A percentile compares a stretch with the other conserved stretches of the same genome.
Evolutionary conservation across 2,797 vertebrate species (phyloP).

Genomic region (Decapterus maruadsi): DNA sequence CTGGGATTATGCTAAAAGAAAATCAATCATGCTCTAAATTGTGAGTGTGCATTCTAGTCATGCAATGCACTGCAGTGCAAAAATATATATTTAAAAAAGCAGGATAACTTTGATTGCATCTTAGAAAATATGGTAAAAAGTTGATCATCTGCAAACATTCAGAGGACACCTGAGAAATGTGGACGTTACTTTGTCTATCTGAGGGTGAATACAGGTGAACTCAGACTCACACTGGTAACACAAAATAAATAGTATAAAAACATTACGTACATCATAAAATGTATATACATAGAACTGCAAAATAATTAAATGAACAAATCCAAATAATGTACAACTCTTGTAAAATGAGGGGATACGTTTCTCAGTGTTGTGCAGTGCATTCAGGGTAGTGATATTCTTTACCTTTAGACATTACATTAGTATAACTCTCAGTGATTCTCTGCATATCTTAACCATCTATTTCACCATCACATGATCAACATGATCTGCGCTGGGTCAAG

Average conservation of each 20-base stretch:
- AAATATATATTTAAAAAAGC: conserved; percentile 78
- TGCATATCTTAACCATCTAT: conserved; percentile 38
- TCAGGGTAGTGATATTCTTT: conserved; percentile 36
- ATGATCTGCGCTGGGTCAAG: conserved; percentile 20
- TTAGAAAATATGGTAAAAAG: conserved; percentile 79
- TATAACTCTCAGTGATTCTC: conserved; percentile 26
- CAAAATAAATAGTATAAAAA: conserved; percentile 64
- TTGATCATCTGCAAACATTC: conserved; percentile 76
- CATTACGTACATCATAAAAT: conserved; percentile 43
- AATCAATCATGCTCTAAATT: conserved; percentile 60
- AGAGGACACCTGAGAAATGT: conserved; percentile 85
- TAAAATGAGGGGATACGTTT: conserved; percentile 37
- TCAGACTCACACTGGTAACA: conserved; percentile 50
- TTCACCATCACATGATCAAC: conserved; percentile 34
- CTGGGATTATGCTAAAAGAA: conserved; percentile 31
- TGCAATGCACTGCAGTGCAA: conserved; percentile 81
- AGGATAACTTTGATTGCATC: conserved; percentile 64
- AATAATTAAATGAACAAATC: conserved; percentile 24
- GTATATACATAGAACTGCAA: conserved; percentile 49
- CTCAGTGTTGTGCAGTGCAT: conserved; percentile 35
- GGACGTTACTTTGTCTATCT: conserved; percentile 59
- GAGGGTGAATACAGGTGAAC: conserved; percentile 56
- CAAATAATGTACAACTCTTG: conserved; percentile 21
- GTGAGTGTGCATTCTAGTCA: conserved; percentile 63
- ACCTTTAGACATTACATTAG: conserved; percentile 27